phyloP scores from a whole-genome alignment of 2,113 vertebrate genomes.

The Cyanocitta stelleri region DNA sequence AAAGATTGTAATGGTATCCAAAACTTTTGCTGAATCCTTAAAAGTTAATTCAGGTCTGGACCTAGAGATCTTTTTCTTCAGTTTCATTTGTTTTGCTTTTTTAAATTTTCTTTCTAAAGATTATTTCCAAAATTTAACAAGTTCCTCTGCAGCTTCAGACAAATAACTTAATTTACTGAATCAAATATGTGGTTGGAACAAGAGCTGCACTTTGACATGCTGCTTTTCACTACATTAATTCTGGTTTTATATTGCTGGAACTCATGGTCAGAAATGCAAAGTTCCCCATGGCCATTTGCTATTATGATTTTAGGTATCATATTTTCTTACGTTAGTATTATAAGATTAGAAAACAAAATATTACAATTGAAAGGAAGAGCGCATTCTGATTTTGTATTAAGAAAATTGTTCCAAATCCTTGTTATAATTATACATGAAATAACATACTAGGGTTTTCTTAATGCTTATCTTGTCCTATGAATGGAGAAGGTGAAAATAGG shows the following conservation, averaged over 20 bases:
- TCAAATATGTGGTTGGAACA: background rate
- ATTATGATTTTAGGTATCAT: background rate
- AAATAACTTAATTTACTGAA: background rate
- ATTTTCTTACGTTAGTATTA: background rate
- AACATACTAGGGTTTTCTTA: background rate
- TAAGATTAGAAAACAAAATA: background rate
- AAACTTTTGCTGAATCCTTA: background rate
- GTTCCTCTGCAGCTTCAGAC: background rate
- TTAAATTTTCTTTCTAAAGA: background rate
- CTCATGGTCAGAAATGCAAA: background rate
- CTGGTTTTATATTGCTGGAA: background rate
- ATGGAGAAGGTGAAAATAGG: background rate
- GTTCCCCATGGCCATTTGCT: fast-evolving
- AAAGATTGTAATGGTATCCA: background rate
- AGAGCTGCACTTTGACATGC: background rate
- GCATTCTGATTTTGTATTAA: background rate
- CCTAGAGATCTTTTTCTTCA: background rate
- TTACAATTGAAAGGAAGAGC: background rate
- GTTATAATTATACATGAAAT: background rate
- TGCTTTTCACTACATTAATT: background rate
- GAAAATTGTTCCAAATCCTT: background rate
- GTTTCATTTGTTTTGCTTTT: background rate
- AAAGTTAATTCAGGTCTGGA: background rate
- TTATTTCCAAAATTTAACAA: background rate
- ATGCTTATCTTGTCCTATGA: background rate